Base-by-base conservation (phyloP, 2,797 vertebrate genomes). In the Serranus cabrilla region DNA sequence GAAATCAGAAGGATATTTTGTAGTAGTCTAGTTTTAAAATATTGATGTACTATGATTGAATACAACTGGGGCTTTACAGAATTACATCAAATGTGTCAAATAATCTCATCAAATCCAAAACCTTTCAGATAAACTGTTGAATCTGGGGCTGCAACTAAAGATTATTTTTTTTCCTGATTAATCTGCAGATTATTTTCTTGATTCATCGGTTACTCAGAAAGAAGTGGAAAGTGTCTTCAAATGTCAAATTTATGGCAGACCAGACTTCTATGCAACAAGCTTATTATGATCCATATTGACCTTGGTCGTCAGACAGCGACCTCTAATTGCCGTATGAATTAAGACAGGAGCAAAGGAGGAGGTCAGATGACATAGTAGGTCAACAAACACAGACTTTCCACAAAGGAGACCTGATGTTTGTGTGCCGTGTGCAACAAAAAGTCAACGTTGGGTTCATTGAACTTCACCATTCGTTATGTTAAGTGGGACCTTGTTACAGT, bases 1-100 rank as follows among this genome's bases (percentile, higher is more conserved):
- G 37, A 14, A 45, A 51, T 27, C 13, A 42, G 40, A 27, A 31
- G 11, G 14, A 51, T 18, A 23, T 46, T 11, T 49, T 66, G 16
- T 50, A 34, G 40, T 47, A 14, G 31, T 52, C 27, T 23, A 20
- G 27, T 55, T 40, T 52, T 46, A 27, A 66, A 71, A 50, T 76
- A 74, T 64, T 58, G 50, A 74, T 72, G 27, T 21, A 46, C 27
- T 20, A 31, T 61, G 11, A 21, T 49, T 12, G 3, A 54, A 62
- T 17, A 45, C 34, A 59, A 43, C 16, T 39, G 59, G n/a, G 37
- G 5, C 11, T 65, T 66, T 17, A 18, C 0, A 21, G 16, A 62
- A 45, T 37, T 57, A 57, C 21, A 66, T 47, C 16, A 42, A 49
- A 20, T 42, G 5, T 31, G 25, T 50, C 18, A 37, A 20, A 42